Conservation (phyloP, 2,888 invertebrate species). For the Itoplectis maculator region DNA sequence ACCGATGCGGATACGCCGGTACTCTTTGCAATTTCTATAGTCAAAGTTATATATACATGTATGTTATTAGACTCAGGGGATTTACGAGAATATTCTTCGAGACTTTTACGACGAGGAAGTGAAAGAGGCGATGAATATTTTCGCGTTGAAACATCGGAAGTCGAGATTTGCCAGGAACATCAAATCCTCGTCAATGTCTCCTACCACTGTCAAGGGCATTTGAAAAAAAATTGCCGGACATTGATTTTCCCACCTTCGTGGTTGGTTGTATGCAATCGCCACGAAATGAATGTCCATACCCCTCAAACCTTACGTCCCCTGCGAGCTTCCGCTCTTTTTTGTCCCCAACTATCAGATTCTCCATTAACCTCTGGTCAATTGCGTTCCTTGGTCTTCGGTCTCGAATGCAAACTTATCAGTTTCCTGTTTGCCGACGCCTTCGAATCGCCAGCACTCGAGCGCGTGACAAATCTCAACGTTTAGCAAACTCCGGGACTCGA, state of each 20-base stretch:
- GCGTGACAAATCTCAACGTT: slow-evolving; percentile 17
- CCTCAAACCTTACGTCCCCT: background rate
- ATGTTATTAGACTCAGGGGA: slow-evolving; percentile 56
- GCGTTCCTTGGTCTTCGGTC: background rate
- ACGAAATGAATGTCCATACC: background rate
- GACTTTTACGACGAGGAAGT: slow-evolving; percentile 54
- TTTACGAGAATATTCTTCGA: slow-evolving; percentile 54
- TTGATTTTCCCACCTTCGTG: background rate
- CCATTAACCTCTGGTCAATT: background rate
- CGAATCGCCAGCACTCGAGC: background rate
- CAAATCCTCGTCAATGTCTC: slow-evolving; percentile 26
- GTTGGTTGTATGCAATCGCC: too few species aligned
- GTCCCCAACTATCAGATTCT: background rate
- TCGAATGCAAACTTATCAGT: slow-evolving; percentile 3
- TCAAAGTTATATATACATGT: background rate
- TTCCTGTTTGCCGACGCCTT: slow-evolving; percentile 13
- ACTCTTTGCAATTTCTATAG: slow-evolving; percentile 14
- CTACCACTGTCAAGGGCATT: background rate
- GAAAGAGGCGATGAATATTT: slow-evolving; percentile 42
- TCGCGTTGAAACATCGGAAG: slow-evolving; percentile 33
- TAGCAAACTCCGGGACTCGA: slow-evolving; percentile 8
- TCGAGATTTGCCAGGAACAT: slow-evolving; percentile 36
- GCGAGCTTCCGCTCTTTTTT: background rate
- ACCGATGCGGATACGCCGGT: slow-evolving; percentile 1
- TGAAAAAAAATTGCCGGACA: background rate